Conservation (phyloP, 2,113 vertebrate genomes). For the Perca fluviatilis region DNA sequence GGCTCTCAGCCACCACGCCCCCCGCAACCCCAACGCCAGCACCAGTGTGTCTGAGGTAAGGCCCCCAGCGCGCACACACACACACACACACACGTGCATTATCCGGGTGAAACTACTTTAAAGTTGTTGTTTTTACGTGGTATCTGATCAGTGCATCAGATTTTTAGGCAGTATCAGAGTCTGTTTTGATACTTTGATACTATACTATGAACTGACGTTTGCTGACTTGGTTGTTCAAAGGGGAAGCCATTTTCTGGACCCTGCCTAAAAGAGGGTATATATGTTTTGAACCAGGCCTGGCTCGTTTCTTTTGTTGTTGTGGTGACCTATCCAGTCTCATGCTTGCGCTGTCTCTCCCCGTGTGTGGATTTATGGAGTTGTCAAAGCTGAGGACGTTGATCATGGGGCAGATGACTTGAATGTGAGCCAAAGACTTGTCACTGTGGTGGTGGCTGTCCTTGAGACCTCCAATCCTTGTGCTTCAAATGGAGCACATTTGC, state of each 20-base stretch:
- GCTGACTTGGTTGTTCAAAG: background rate
- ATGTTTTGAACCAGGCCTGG: background rate
- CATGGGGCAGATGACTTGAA: slow-evolving; percentile 13
- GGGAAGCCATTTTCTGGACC: background rate
- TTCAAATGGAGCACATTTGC: background rate
- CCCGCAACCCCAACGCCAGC: slow-evolving; percentile 91
- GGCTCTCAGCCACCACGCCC: slow-evolving; percentile 96
- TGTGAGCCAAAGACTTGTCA: slow-evolving; percentile 35
- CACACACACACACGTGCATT: background rate
- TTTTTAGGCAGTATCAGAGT: too few species aligned
- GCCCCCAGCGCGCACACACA: background rate
- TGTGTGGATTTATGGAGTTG: slow-evolving; percentile 26
- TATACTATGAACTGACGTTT: background rate
- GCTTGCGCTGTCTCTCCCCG: background rate
- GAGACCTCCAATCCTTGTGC: background rate
- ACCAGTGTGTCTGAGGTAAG: slow-evolving; percentile 91
- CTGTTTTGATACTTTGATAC: too few species aligned
- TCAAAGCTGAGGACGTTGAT: slow-evolving; percentile 15
- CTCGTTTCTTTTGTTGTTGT: background rate
- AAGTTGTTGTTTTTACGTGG: too few species aligned
- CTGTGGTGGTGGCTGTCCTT: slow-evolving; percentile 16
- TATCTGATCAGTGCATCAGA: too few species aligned
- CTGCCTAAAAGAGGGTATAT: background rate
- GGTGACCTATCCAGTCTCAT: background rate
- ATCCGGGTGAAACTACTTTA: too few species aligned